Evolutionary conservation across 2,888 invertebrate species (phyloP).

Genomic region (Mongoloraphidia duomilia): DNA sequence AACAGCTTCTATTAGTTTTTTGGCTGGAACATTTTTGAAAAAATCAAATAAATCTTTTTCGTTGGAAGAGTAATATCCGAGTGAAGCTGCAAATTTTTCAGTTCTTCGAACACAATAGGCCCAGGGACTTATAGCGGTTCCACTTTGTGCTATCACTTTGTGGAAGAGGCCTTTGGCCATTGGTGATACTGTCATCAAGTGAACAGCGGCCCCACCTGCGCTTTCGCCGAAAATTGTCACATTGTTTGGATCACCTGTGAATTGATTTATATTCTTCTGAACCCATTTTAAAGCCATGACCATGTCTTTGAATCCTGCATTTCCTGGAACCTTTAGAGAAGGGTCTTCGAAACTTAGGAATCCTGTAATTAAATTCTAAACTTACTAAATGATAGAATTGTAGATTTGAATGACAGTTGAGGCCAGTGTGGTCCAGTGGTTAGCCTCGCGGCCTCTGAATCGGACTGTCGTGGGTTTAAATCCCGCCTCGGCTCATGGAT

Average conservation of each 20-base stretch:
- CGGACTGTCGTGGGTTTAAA: too few species aligned
- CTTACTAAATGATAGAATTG: too few species aligned
- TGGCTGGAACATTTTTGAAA: constrained; percentile 5
- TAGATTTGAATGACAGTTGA: too few species aligned
- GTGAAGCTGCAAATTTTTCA: constrained; percentile 1
- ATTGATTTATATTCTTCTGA: constrained; percentile 11
- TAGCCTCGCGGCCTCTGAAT: too few species aligned
- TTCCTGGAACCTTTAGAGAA: constrained; percentile 10
- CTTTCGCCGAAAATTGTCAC: constrained; percentile 19
- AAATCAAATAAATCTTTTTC: constrained; percentile 9
- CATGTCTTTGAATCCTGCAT: constrained; percentile 14
- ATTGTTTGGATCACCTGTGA: constrained; percentile 15
- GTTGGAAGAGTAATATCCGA: constrained; percentile 5
- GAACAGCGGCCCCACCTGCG: constrained; percentile 18
- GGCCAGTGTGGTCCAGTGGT: too few species aligned
- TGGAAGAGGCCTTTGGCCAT: constrained; percentile 14
- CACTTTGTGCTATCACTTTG: constrained; percentile 10
- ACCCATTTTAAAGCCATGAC: constrained; percentile 13
- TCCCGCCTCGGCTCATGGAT: too few species aligned
- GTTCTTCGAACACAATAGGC: not conserved
- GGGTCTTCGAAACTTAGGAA: constrained; percentile 8
- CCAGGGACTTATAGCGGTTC: constrained; percentile 4
- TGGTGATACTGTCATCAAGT: constrained; percentile 18
- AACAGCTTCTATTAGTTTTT: constrained; percentile 3
- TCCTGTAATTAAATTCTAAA: not conserved